Percentiles rank a stretch among this genome's conserved stretches.
Conservation (phyloP, 2,113 vertebrate genomes). For the Dicentrarchus labrax region DNA sequence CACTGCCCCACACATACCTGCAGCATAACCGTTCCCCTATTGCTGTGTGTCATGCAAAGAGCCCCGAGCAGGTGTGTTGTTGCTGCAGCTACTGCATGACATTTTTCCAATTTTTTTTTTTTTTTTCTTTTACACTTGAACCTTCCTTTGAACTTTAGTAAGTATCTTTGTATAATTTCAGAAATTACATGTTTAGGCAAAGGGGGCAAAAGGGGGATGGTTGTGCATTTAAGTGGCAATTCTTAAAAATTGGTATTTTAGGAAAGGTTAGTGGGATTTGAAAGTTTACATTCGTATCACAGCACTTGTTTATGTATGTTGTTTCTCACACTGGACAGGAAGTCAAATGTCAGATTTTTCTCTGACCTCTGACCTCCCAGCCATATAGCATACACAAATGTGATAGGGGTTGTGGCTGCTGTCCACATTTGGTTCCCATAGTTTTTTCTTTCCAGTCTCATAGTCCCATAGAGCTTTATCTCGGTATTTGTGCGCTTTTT, state of each 20-base stretch:
- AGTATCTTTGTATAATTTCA: neutral
- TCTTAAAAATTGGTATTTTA: neutral
- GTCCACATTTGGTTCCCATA: slow-evolving; percentile 11
- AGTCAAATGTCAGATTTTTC: neutral
- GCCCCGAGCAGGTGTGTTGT: slow-evolving; percentile 1
- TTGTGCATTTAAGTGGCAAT: neutral
- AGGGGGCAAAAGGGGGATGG: neutral
- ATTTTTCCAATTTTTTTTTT: slow-evolving; percentile 13
- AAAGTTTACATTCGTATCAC: neutral
- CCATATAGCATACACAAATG: neutral
- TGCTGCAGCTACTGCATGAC: neutral
- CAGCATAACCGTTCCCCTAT: slow-evolving; percentile 16
- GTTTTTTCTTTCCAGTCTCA: neutral
- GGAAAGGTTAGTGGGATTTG: neutral
- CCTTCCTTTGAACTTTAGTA: neutral
- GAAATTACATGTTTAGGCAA: slow-evolving; percentile 5
- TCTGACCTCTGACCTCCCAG: neutral
- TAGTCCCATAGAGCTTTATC: neutral
- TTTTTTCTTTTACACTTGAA: neutral
- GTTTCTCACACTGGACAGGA: neutral
- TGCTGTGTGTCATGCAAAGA: slow-evolving; percentile 6
- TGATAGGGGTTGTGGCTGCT: slow-evolving; percentile 24
- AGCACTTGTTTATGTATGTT: too few species aligned
- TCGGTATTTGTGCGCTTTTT: neutral
- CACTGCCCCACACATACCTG: slow-evolving; percentile 18